Evolutionary conservation across 1,140 invertebrate species (phyloP).

Genomic region (Trigoniulus corallinus): DNA sequence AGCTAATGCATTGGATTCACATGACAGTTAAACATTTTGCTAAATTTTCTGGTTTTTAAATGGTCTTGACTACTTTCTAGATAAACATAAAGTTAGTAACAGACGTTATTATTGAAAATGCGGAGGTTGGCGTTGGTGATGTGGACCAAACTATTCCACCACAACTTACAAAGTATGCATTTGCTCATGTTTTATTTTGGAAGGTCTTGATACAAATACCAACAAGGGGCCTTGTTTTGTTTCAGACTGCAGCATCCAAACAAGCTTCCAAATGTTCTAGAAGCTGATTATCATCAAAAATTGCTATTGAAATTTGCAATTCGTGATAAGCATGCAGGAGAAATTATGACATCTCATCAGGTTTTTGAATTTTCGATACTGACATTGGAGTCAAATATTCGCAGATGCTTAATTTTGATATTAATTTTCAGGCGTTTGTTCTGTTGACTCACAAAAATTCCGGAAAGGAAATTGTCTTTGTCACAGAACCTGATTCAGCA

Average conservation of each 20-base stretch:
- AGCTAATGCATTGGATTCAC: no score
- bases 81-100: slow-evolving; percentile 30
- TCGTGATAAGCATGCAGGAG: slow-evolving; percentile 47
- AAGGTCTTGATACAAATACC: slow-evolving; percentile 13
- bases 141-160: slow-evolving; percentile 67
- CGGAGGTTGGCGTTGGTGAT: slow-evolving; percentile 79
- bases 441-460: slow-evolving; percentile 45
- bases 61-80: slow-evolving; percentile 18
- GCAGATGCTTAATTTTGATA: neutral
- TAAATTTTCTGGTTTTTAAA: no score
- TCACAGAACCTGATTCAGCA: slow-evolving; percentile 69
- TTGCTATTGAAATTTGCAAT: slow-evolving; percentile 65
- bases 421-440: slow-evolving; percentile 49
- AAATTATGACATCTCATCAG: slow-evolving; percentile 66
- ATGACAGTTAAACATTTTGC: no score
- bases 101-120: slow-evolving; percentile 46
- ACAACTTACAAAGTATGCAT: slow-evolving; percentile 52
- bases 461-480: slow-evolving; percentile 74
- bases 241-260: slow-evolving; percentile 48
- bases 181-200: no score
- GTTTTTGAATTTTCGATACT: slow-evolving; percentile 8
- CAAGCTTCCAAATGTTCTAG: slow-evolving; percentile 39
- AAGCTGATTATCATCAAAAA: slow-evolving; percentile 69
- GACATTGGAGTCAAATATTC: neutral
- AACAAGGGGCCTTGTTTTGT: slow-evolving; percentile 5